A percentile compares a stretch with the other conserved stretches of the same genome.
Evolutionary conservation across 2,797 vertebrate species (phyloP).

Genomic region (Arnoldichthys spilopterus): DNA sequence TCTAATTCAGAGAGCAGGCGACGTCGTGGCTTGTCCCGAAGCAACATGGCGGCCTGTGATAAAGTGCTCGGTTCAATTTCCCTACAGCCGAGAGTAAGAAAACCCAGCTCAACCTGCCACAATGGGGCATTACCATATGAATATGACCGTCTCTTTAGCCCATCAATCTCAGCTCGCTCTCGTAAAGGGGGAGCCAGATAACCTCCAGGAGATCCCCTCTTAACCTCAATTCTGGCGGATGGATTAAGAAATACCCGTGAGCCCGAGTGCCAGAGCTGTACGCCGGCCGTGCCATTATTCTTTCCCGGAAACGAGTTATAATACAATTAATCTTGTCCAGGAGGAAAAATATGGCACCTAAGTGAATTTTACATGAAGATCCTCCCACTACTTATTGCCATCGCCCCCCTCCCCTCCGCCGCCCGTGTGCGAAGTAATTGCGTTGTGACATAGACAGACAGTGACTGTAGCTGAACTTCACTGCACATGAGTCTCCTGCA

Average conservation of each 20-base stretch:
- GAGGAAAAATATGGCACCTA: constrained; percentile 82
- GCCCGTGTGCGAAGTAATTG: constrained; percentile 69
- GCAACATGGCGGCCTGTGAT: constrained; percentile 64
- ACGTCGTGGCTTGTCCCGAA: constrained; percentile 67
- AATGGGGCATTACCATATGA: constrained; percentile 86
- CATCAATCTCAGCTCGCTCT: constrained; percentile 83
- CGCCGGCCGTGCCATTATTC: constrained; percentile 70
- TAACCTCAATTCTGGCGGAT: constrained; percentile 88
- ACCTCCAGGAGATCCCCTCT: constrained; percentile 87
- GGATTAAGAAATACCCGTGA: constrained; percentile 82
- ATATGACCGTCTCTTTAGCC: constrained; percentile 82
- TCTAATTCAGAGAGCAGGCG: constrained; percentile 47
- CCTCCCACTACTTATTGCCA: constrained; percentile 74
- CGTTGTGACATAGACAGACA: constrained; percentile 57
- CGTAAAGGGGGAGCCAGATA: constrained; percentile 75
- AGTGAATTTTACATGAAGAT: constrained; percentile 86
- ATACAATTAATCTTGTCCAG: constrained; percentile 82
- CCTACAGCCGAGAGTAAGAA: constrained; percentile 79
- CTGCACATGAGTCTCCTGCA: constrained; percentile 22
- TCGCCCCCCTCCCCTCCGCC: constrained; percentile 48
- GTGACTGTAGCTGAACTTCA: constrained; percentile 57
- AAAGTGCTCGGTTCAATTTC: constrained; percentile 60
- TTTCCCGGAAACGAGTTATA: constrained; percentile 79
- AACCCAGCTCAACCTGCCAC: constrained; percentile 74
- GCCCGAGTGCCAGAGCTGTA: constrained; percentile 60